These are phyloP conservation scores for Agrypnia vestita DNA, from an alignment of 1,140 invertebrate genomes.

Conservation along the genomic window DNA sequence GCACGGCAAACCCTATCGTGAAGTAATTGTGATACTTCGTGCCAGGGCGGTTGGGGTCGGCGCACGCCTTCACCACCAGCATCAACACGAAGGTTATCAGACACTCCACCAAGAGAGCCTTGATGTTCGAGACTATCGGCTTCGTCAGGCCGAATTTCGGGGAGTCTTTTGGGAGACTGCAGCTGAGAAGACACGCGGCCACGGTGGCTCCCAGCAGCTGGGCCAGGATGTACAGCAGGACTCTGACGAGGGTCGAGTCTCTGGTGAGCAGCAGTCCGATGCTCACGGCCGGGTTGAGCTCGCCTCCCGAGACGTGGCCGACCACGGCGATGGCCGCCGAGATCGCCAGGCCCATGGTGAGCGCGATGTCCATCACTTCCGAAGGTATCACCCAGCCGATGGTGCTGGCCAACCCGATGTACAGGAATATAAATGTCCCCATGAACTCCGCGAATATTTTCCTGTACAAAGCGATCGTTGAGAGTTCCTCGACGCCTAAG, in stretches of 20 bases:
- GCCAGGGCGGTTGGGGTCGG: not conserved
- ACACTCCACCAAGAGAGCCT: not conserved
- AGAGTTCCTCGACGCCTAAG: not conserved
- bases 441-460: not conserved
- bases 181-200: not conserved
- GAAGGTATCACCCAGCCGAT: not conserved
- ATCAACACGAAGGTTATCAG: not conserved
- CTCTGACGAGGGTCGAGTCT: not conserved
- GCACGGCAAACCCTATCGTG: not conserved
- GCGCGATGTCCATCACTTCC: not conserved
- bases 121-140: not conserved
- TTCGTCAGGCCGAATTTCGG: not conserved
- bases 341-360: not conserved
- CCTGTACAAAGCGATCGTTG: not conserved
- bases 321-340: not conserved
- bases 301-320: not conserved
- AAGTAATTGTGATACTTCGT: not conserved
- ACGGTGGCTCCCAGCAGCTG: not conserved
- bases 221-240: not conserved
- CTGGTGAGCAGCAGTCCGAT: not conserved
- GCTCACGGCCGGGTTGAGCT: not conserved
- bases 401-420: not conserved
- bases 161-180: not conserved
- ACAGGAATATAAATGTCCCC: not conserved
- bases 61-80: not conserved